phyloP scores from a whole-genome alignment of 2,113 vertebrate species.

The Bos indicus region DNA sequence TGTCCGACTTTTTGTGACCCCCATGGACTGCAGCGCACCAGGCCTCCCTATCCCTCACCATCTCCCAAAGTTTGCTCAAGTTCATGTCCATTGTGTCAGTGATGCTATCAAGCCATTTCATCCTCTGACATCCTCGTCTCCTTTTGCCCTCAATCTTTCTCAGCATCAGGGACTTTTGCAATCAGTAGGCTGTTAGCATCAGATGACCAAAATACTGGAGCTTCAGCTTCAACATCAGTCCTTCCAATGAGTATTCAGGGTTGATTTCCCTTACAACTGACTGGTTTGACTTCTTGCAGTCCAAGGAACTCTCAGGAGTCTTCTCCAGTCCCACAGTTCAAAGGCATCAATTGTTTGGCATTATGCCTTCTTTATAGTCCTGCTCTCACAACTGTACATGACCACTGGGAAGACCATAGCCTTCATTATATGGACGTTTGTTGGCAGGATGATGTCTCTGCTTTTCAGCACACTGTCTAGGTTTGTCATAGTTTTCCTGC shows the following conservation, averaged over 20 bases:
- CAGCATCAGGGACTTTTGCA: neutral
- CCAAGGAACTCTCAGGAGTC: neutral
- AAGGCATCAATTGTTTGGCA: neutral
- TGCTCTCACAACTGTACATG: neutral
- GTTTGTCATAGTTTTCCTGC: neutral
- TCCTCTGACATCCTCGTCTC: neutral
- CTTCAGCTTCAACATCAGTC: neutral
- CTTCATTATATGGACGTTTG: neutral
- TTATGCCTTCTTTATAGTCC: neutral
- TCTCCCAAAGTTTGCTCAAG: neutral
- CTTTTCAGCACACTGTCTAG: neutral
- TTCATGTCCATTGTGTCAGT: neutral
- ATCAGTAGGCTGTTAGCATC: neutral
- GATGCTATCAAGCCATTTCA: neutral
- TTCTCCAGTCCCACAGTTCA: neutral
- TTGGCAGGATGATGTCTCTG: neutral
- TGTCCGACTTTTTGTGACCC: neutral
- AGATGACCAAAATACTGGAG: neutral
- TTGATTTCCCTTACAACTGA: neutral
- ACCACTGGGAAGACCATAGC: neutral
- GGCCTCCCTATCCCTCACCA: neutral
- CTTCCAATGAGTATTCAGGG: neutral
- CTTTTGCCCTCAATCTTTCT: neutral
- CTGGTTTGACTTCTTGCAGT: neutral
- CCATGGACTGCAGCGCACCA: neutral